phyloP scores from a whole-genome alignment of 2,797 vertebrate species.

The Glossophaga mutica region DNA sequence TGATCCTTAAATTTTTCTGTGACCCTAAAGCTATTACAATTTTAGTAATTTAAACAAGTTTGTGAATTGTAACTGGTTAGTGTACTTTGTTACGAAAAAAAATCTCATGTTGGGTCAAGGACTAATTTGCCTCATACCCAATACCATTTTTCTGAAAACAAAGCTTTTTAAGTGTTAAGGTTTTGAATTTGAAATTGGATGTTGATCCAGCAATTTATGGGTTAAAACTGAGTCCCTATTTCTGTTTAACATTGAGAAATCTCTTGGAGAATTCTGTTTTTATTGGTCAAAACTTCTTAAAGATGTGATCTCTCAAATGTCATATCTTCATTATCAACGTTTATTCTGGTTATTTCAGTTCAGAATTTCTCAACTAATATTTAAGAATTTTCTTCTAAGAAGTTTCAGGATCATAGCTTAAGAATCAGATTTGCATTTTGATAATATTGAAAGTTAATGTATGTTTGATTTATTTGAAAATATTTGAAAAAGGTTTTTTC shows the following conservation, averaged over 20 bases:
- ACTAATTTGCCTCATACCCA: conserved; percentile 4
- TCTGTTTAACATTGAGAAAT: neutral
- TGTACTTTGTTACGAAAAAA: conserved; percentile 11
- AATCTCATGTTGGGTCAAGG: neutral
- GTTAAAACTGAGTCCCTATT: neutral
- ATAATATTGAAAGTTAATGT: conserved; percentile 33
- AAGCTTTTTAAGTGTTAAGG: neutral
- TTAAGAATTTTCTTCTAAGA: neutral
- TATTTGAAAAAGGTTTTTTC: neutral
- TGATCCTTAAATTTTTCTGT: neutral
- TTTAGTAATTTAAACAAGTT: conserved; percentile 4
- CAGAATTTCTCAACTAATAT: conserved; percentile 44
- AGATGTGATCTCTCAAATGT: neutral
- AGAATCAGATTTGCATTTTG: conserved; percentile 33
- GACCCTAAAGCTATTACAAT: neutral
- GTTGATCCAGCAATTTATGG: neutral
- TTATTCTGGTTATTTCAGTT: conserved; percentile 33
- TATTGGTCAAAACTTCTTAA: conserved; percentile 18
- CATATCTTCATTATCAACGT: neutral
- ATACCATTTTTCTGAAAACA: neutral
- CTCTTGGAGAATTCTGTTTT: neutral
- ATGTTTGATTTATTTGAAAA: conserved; percentile 7
- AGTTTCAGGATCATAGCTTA: conserved; percentile 8
- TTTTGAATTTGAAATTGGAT: conserved; percentile 44
- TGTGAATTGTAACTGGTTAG: conserved; percentile 18